These are phyloP conservation scores for Carettochelys insculpta DNA, from an alignment of 2,113 vertebrate genomes.

Conservation along the genomic window DNA sequence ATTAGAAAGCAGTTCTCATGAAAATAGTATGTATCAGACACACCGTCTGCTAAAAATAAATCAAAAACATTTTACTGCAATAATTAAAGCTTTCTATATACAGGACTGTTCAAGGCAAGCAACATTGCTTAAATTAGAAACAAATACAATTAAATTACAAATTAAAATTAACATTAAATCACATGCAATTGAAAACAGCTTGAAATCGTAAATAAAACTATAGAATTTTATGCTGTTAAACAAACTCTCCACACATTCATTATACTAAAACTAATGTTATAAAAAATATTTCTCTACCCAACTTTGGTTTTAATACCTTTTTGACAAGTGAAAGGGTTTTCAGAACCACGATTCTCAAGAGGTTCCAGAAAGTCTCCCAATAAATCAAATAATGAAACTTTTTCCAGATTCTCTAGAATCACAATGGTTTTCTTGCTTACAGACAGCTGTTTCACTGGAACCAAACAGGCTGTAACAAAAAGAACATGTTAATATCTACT, in stretches of 20 bases:
- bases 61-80: background rate
- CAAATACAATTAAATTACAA: background rate
- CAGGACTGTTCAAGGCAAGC: background rate
- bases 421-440: conserved; percentile 82
- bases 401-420: conserved; percentile 90
- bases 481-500: background rate
- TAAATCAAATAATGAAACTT: conserved; percentile 86
- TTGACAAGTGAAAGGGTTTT: conserved; percentile 78
- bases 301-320: conserved; percentile 78
- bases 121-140: background rate
- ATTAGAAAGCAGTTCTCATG: conserved; percentile 89
- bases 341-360: conserved; percentile 85
- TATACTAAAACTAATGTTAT: background rate
- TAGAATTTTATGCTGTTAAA: background rate
- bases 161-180: background rate
- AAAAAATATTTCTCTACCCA: background rate
- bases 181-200: background rate
- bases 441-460: conserved; percentile 79
- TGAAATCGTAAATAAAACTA: background rate
- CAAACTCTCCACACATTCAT: background rate
- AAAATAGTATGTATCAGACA: conserved; percentile 85
- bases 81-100: background rate
- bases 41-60: conserved; percentile 76
- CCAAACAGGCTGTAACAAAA: conserved; percentile 84
- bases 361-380: conserved; percentile 90